Conservation (phyloP, 2,888 invertebrate species). For the Nymphalis polychloros region DNA sequence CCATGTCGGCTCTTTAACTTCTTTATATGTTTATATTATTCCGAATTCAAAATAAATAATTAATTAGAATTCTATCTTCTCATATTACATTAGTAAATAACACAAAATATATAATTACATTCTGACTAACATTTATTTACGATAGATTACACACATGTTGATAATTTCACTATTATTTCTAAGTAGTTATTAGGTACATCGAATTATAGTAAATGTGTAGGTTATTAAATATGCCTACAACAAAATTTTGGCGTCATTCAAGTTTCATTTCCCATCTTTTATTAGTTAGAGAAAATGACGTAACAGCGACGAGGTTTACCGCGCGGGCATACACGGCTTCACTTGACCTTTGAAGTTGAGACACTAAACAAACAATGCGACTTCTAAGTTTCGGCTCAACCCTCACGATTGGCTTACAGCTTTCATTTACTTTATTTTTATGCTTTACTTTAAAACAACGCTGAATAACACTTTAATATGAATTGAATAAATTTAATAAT, state of each 20-base stretch:
- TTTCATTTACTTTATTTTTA: not conserved
- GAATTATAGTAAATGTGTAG: too few relatives aligned
- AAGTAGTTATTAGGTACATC: too few relatives aligned
- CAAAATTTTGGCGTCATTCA: not conserved
- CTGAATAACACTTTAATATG: too few relatives aligned
- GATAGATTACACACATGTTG: too few relatives aligned
- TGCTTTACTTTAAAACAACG: not conserved
- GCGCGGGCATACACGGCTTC: conserved; percentile 14
- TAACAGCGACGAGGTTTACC: conserved; percentile 20
- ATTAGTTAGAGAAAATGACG: conserved; percentile 23
- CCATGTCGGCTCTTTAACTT: too few relatives aligned
- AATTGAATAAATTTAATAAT: conserved; percentile 3
- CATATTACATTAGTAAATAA: too few relatives aligned
- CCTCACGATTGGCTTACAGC: conserved; percentile 17
- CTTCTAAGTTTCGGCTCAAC: conserved; percentile 29
- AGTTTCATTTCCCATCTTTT: conserved; percentile 13
- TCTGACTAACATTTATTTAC: too few relatives aligned
- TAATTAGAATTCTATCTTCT: too few relatives aligned
- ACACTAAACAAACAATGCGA: conserved; percentile 30
- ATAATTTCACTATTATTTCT: too few relatives aligned
- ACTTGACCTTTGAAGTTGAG: conserved; percentile 33
- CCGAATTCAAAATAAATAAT: too few relatives aligned
- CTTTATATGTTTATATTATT: too few relatives aligned
- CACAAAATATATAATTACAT: too few relatives aligned
- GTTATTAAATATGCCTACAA: not conserved